Conservation (phyloP, 2,113 vertebrate species). For the Promerops cafer region DNA sequence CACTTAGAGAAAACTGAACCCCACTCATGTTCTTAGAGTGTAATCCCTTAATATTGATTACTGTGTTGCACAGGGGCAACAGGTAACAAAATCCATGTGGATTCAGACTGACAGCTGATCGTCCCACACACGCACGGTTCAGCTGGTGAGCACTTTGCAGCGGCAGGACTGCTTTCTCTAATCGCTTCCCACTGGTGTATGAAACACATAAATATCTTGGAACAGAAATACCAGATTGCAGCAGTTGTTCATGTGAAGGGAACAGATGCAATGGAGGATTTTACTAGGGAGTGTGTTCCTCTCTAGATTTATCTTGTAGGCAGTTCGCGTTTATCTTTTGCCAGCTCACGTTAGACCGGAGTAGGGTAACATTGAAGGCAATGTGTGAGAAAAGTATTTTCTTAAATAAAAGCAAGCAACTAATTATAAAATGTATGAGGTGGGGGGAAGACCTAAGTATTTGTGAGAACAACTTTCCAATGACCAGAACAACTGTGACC, state of each 20-base stretch:
- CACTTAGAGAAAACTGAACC: slow-evolving; percentile 65
- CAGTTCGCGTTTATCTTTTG: background rate
- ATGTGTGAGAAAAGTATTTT: background rate
- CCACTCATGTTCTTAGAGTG: slow-evolving; percentile 59
- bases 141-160: slow-evolving; percentile 37
- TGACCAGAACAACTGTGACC: background rate
- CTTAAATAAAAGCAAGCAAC: background rate
- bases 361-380: background rate
- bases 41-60: slow-evolving; percentile 70
- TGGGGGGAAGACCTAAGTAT: background rate
- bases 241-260: slow-evolving; percentile 35
- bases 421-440: background rate
- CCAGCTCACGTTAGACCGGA: background rate
- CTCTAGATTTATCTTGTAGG: slow-evolving; percentile 1
- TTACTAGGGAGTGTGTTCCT: background rate
- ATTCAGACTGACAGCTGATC: slow-evolving; percentile 55
- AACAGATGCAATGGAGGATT: slow-evolving; percentile 37
- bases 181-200: background rate
- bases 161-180: background rate
- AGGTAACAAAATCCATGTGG: slow-evolving; percentile 61
- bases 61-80: slow-evolving; percentile 57
- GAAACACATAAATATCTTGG: slow-evolving; percentile 7
- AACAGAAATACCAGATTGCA: background rate
- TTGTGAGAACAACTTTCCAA: background rate
- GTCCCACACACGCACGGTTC: slow-evolving; percentile 19